These are phyloP conservation scores for Lordiphosa clarofinis DNA, from an alignment of 1,140 invertebrate species.

Conservation along the genomic window DNA sequence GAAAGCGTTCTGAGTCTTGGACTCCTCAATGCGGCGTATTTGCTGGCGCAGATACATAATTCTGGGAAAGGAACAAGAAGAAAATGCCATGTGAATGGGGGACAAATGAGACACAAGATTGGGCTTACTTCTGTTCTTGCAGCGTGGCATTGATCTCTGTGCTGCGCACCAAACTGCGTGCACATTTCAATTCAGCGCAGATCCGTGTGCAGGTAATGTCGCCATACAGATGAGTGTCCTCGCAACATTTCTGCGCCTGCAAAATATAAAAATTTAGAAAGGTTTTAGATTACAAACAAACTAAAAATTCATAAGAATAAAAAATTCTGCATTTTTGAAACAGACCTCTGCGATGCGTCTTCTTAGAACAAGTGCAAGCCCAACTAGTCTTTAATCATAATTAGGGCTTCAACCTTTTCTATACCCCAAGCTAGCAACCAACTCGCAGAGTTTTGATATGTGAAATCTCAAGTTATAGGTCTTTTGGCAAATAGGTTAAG, in stretches of 20 bases:
- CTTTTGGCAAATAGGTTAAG: too few relatives aligned
- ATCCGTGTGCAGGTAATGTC: constrained; percentile 95
- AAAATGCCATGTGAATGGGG: constrained; percentile 32
- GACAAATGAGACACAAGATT: background rate
- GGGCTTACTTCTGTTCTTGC: constrained; percentile 94
- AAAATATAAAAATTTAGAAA: constrained; percentile 28
- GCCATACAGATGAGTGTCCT: constrained; percentile 91
- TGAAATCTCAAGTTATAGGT: too few relatives aligned
- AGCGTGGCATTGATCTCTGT: constrained; percentile 98
- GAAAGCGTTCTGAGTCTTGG: constrained; percentile 95
- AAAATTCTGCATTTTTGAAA: too few relatives aligned
- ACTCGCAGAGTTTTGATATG: too few relatives aligned
- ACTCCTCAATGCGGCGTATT: constrained; percentile 92
- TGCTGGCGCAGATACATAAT: constrained; percentile 94
- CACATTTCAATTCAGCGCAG: constrained; percentile 96
- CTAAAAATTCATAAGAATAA: too few relatives aligned
- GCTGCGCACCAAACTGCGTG: constrained; percentile 94
- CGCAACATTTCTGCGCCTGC: constrained; percentile 90
- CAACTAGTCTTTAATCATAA: too few relatives aligned
- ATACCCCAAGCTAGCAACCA: too few relatives aligned
- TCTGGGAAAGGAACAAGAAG: constrained; percentile 80
- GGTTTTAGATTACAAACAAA: too few relatives aligned
- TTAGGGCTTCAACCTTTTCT: too few relatives aligned
- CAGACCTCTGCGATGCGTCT: too few relatives aligned
- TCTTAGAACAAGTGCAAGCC: too few relatives aligned